Evolutionary conservation across 2,888 invertebrate genomes (phyloP).

Genomic region (Malthinus flaveolus): DNA sequence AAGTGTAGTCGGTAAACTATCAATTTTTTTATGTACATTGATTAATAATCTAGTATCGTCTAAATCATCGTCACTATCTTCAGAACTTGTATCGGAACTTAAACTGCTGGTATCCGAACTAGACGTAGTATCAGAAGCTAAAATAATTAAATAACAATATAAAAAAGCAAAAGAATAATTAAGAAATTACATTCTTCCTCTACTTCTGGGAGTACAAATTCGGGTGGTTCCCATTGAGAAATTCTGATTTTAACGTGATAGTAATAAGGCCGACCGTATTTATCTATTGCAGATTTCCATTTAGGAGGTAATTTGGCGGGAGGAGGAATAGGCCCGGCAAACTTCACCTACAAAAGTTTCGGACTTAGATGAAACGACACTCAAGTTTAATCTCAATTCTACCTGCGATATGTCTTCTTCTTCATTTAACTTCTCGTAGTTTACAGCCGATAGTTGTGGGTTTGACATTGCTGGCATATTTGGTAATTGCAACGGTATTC

Average conservation of each 20-base stretch:
- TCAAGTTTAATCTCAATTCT: slow-evolving; percentile 9
- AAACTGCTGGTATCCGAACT: slow-evolving; percentile 51
- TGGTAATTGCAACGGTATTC: not conserved
- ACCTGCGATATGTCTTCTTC: slow-evolving; percentile 21
- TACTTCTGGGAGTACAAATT: slow-evolving; percentile 37
- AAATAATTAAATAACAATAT: slow-evolving; percentile 20
- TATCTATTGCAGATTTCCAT: slow-evolving; percentile 86
- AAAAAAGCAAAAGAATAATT: slow-evolving; percentile 4
- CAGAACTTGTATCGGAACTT: slow-evolving; percentile 57
- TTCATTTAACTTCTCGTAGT: not conserved
- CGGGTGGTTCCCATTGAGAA: slow-evolving; percentile 79
- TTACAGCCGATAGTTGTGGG: slow-evolving; percentile 12
- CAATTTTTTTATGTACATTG: slow-evolving; percentile 48
- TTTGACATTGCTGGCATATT: not conserved
- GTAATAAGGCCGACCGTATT: slow-evolving; percentile 85
- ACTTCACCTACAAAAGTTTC: slow-evolving; percentile 45
- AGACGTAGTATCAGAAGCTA: slow-evolving; percentile 48
- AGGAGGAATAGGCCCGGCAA: slow-evolving; percentile 54
- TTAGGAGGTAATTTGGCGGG: slow-evolving; percentile 74
- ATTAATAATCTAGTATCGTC: slow-evolving; percentile 44
- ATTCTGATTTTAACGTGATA: slow-evolving; percentile 81
- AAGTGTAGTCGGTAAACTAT: slow-evolving; percentile 39
- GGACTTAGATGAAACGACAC: slow-evolving; percentile 29
- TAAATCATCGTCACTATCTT: slow-evolving; percentile 46
- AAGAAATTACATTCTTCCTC: slow-evolving; percentile 24